Evolutionary conservation across 2,797 vertebrate species (phyloP).

Genomic region (Falco columbarius): DNA sequence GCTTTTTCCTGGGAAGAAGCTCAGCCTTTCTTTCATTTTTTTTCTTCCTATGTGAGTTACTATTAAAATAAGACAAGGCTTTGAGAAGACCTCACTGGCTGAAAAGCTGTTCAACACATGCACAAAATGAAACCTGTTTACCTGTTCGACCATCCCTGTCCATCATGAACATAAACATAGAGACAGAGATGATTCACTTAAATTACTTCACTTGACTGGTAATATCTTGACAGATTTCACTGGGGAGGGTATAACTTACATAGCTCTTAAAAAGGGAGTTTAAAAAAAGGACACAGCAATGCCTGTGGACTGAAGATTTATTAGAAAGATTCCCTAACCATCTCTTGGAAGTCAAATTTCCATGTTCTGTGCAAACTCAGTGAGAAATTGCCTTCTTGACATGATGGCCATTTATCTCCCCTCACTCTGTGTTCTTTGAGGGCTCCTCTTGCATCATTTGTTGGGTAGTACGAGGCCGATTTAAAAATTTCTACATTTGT

Average conservation of each 20-base stretch:
- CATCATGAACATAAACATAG: background rate
- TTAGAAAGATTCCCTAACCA: slow-evolving; percentile 42
- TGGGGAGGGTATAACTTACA: slow-evolving; percentile 12
- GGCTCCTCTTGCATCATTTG: slow-evolving; percentile 46
- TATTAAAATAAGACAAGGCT: background rate
- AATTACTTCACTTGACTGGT: slow-evolving; percentile 28
- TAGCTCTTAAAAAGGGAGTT: slow-evolving; percentile 26
- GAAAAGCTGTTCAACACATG: background rate
- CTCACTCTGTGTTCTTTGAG: slow-evolving; percentile 30
- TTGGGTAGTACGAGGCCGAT: background rate
- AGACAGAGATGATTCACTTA: slow-evolving; percentile 39
- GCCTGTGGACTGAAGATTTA: slow-evolving; percentile 51
- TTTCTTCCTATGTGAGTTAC: background rate
- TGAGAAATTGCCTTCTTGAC: slow-evolving; percentile 60
- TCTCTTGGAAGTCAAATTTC: slow-evolving; percentile 56
- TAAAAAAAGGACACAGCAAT: slow-evolving; percentile 30
- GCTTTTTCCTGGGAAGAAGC: background rate
- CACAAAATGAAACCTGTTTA: background rate
- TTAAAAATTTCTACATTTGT: slow-evolving; percentile 52
- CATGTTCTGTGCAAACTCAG: slow-evolving; percentile 42
- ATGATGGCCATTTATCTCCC: slow-evolving; percentile 46
- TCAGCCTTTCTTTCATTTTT: background rate
- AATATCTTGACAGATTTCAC: slow-evolving; percentile 51
- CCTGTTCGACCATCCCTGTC: background rate
- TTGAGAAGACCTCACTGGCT: background rate